A percentile compares a stretch with the other conserved stretches of the same genome.
Evolutionary conservation across 1,140 invertebrate species (phyloP).

Genomic region (Papilio aristodemus): DNA sequence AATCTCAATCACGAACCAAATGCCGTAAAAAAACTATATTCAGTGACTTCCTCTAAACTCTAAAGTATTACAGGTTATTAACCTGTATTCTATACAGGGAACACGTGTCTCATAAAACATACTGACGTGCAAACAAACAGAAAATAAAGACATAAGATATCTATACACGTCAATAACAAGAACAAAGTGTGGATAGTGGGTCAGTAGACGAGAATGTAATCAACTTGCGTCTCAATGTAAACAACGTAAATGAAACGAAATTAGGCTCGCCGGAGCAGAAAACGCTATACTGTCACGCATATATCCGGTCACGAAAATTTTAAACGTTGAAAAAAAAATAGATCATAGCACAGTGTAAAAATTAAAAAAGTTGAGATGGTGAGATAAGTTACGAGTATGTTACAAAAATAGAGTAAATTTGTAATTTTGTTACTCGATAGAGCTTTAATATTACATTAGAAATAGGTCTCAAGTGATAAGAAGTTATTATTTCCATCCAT

Average conservation of each 20-base stretch:
- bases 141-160: conserved; percentile 4
- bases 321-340: too few relatives aligned
- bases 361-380: too few relatives aligned
- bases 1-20: background rate
- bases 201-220: conserved; percentile 49
- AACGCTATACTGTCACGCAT: background rate
- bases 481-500: too few relatives aligned
- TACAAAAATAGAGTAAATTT: too few relatives aligned
- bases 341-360: too few relatives aligned
- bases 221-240: conserved; percentile 49
- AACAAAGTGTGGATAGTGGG: conserved; percentile 44
- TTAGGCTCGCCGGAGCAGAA: conserved; percentile 46
- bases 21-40: background rate
- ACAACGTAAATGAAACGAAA: conserved; percentile 55
- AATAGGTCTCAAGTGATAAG: too few relatives aligned
- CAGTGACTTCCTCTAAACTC: conserved; percentile 15
- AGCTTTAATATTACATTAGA: too few relatives aligned
- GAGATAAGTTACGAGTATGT: too few relatives aligned
- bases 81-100: background rate
- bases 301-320: background rate
- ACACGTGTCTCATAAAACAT: conserved; percentile 18
- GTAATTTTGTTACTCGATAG: too few relatives aligned
- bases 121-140: conserved; percentile 23
- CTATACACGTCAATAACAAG: conserved; percentile 5
- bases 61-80: conserved; percentile 5